phyloP scores from a whole-genome alignment of 2,113 vertebrate genomes.

The Xiphophorus hellerii region DNA sequence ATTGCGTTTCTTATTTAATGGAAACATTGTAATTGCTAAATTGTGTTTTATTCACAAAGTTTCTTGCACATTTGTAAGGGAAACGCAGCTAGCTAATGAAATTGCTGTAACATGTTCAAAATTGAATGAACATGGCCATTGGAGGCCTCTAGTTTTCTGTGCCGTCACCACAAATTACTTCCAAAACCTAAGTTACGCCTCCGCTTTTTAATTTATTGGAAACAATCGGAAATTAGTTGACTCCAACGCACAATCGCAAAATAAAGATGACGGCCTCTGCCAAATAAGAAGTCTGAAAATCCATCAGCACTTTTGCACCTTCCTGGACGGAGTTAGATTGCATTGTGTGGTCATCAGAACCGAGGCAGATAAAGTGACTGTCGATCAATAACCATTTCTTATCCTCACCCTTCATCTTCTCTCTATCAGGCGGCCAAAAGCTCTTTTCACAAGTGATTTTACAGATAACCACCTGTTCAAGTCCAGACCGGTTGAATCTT shows the following conservation, averaged over 20 bases:
- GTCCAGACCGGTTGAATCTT: slow-evolving; percentile 48
- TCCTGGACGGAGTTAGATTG: slow-evolving; percentile 67
- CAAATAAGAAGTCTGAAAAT: slow-evolving; percentile 48
- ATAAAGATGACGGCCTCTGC: slow-evolving; percentile 21
- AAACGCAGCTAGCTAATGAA: no score
- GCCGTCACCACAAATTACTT: no score
- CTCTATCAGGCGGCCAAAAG: slow-evolving; percentile 77
- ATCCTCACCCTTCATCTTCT: slow-evolving; percentile 80
- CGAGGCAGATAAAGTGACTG: slow-evolving; percentile 74
- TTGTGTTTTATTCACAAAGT: no score
- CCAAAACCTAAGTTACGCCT: no score
- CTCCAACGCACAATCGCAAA: slow-evolving; percentile 32
- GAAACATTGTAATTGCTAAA: no score
- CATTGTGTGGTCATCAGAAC: slow-evolving; percentile 73
- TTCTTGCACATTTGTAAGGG: no score
- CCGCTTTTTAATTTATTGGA: no score
- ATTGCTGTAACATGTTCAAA: no score
- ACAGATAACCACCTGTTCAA: slow-evolving; percentile 72
- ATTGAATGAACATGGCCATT: no score
- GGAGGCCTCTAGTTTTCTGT: no score
- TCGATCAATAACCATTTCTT: slow-evolving; percentile 83
- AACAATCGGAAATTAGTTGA: neutral
- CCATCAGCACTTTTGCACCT: slow-evolving; percentile 65
- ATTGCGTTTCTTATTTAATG: no score
- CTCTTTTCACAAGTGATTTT: slow-evolving; percentile 70